Evolutionary conservation across 2,797 vertebrate genomes (phyloP), one percentile per base, ranked within the genome.

Genomic region (Sciaenops ocellatus): DNA sequence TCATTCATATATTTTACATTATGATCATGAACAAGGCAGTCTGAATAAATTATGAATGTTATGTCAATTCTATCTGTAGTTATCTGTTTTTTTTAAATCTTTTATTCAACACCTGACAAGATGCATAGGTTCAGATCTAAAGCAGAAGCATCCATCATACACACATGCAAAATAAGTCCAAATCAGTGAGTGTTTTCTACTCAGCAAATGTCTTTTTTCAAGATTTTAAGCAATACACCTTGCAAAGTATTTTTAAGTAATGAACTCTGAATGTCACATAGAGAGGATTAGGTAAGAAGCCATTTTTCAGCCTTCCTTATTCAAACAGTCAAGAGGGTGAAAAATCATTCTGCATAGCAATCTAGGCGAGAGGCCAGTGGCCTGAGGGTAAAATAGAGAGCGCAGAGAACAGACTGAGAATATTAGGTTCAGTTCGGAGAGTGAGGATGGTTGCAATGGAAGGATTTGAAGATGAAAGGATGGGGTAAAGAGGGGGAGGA

Each of bases 271-370:
- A 22, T 41, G 44, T 48, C 77, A 44, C 65, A 66, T 17, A 28
- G 41, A 50, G 59, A 74, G 54, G 41, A 69, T 75, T 51, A 48
- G 20, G 70, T 44, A 38, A 71, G 41, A 76, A 47, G 70, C 11
- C 26, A 46, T 73, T 73, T 72, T 77, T 79, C 42, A 74, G 71
- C 48, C 76, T n/a, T 78, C 42, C 38, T 69, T 63, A 78, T 73
- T 84, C 51, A 80, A 55, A 74, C 34, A 69, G 74, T 77, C 57
- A 66, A 46, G 57, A 48, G 57, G 71, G 65, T 59, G 7, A 72
- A 63, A 76, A 72, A 76, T 62, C 15, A 44, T 51, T 76, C 48
- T 30, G 60, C 62, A 52, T 13, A 67, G 26, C 34, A 50, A 63
- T 72, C 44, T 15, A 50, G 52, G 71, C 15, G 16, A 59, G 73